A percentile compares a stretch with the other conserved stretches of the same genome.
Conservation (phyloP, 2,888 invertebrate genomes). For the Dexiosoma caninum region DNA sequence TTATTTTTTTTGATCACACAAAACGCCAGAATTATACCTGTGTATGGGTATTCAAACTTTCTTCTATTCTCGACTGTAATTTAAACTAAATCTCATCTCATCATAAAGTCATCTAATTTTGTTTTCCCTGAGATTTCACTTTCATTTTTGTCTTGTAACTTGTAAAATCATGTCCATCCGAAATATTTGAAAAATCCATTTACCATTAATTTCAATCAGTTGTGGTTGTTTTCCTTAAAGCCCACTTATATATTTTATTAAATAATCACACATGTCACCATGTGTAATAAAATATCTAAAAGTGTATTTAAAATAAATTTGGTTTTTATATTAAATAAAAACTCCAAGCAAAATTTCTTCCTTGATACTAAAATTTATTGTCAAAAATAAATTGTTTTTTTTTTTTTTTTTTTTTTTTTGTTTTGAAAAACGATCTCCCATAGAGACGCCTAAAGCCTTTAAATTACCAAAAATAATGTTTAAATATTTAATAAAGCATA, state of each 20-base stretch:
- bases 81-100: too few relatives aligned
- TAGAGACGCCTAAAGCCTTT: constrained; percentile 34
- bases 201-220: background rate
- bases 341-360: constrained; percentile 35
- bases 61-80: too few relatives aligned
- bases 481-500: constrained; percentile 34
- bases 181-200: too few relatives aligned
- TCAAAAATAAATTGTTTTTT: constrained; percentile 16
- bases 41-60: too few relatives aligned
- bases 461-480: background rate
- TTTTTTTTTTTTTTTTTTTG: background rate
- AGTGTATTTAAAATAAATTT: background rate
- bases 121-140: too few relatives aligned
- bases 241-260: constrained; percentile 27
- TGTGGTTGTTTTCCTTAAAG: background rate
- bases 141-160: too few relatives aligned
- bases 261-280: constrained; percentile 25
- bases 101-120: too few relatives aligned
- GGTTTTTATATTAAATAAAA: too few relatives aligned
- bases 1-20: too few relatives aligned
- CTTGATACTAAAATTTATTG: constrained; percentile 46
- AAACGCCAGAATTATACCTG: too few relatives aligned
- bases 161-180: too few relatives aligned
- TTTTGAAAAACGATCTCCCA: constrained; percentile 33
- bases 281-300: background rate